phyloP scores from a whole-genome alignment of 2,888 invertebrate species.

The Fragum sueziense region DNA sequence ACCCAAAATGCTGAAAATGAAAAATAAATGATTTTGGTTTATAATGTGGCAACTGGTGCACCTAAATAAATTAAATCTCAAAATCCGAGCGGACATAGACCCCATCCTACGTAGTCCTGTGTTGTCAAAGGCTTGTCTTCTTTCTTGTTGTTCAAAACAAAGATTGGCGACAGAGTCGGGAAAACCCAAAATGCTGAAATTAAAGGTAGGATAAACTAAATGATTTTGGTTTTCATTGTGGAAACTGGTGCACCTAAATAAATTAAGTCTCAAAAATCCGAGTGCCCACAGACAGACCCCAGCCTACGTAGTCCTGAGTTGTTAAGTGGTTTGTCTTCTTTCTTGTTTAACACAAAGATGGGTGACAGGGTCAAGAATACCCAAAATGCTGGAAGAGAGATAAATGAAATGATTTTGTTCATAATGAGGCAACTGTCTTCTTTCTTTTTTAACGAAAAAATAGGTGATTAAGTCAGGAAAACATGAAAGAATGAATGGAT shows the following conservation, averaged over 20 bases:
- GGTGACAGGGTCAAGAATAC: slow-evolving; percentile 81
- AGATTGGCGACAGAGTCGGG: slow-evolving; percentile 80
- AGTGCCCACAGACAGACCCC: slow-evolving; percentile 80
- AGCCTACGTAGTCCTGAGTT: slow-evolving; percentile 80
- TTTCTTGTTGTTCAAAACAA: slow-evolving; percentile 77
- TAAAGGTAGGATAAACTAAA: background rate
- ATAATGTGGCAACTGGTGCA: too few species aligned
- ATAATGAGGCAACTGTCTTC: too few species aligned
- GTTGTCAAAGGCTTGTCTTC: slow-evolving; percentile 73
- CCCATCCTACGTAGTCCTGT: slow-evolving; percentile 81
- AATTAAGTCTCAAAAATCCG: too few species aligned
- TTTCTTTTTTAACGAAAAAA: too few species aligned
- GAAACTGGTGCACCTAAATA: too few species aligned
- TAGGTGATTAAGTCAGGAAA: too few species aligned
- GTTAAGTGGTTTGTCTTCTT: slow-evolving; percentile 74
- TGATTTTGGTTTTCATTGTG: too few species aligned
- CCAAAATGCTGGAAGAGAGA: slow-evolving; percentile 80
- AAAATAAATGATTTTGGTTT: too few species aligned
- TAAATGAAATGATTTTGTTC: too few species aligned
- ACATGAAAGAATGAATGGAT: too few species aligned
- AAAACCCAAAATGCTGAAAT: slow-evolving; percentile 81
- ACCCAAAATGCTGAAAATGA: slow-evolving; percentile 81
- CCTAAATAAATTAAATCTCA: too few species aligned
- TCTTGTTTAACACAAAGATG: slow-evolving; percentile 78
- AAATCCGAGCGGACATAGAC: slow-evolving; percentile 79